Evolutionary conservation across 2,113 vertebrate species (phyloP).

Genomic region (Stictonetta naevosa): DNA sequence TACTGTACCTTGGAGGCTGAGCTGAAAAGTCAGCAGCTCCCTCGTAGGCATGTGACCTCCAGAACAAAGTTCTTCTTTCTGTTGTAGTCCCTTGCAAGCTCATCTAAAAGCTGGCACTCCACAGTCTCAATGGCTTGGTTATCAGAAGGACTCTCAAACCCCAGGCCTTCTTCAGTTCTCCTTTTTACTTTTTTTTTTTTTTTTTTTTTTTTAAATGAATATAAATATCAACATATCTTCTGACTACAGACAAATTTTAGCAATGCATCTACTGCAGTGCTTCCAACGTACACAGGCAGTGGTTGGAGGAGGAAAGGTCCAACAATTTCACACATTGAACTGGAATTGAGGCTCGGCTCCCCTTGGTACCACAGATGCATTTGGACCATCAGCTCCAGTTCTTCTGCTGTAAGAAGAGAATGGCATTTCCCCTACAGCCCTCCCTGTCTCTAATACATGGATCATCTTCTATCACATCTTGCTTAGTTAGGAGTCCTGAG

Average conservation of each 20-base stretch:
- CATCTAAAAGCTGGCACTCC: not conserved
- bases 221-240: not conserved
- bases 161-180: not conserved
- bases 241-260: not conserved
- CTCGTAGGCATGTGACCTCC: not conserved
- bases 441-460: not conserved
- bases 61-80: slow-evolving; percentile 27
- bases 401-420: not conserved
- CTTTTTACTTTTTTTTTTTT: not conserved
- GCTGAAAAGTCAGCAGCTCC: not conserved
- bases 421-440: not conserved
- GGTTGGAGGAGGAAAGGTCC: not conserved
- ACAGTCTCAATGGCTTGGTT: not conserved
- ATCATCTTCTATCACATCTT: not conserved
- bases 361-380: not conserved
- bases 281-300: not conserved
- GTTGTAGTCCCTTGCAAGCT: not conserved
- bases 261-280: not conserved
- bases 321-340: not conserved
- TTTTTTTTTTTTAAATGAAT: not conserved
- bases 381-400: not conserved
- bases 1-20: not conserved
- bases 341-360: not conserved
- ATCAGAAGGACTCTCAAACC: not conserved
- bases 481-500: not conserved